Evolutionary conservation across 2,113 vertebrate species (phyloP).

Genomic region (Macquaria australasica): DNA sequence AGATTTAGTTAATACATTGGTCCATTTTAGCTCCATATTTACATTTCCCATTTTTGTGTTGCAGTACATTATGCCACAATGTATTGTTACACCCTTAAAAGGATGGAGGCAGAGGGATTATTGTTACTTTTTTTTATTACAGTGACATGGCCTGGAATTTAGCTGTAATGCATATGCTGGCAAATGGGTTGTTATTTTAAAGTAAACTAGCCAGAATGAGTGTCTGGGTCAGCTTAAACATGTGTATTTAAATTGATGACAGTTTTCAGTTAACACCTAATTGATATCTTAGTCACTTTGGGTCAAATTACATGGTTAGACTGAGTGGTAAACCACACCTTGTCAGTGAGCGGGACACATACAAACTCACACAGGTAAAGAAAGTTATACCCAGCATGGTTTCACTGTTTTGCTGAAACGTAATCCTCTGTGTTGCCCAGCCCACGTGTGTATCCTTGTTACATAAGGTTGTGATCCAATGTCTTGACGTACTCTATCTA

Average conservation of each 20-base stretch:
- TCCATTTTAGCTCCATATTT: background rate
- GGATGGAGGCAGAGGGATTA: background rate
- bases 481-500: background rate
- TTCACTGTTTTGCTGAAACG: conserved; percentile 19
- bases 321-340: background rate
- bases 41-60: background rate
- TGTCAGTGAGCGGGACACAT: background rate
- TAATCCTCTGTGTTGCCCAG: conserved; percentile 10
- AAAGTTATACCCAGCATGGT: conserved; percentile 10
- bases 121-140: background rate
- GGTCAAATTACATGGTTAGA: background rate
- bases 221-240: background rate
- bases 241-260: background rate
- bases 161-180: background rate
- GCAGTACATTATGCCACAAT: background rate
- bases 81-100: background rate
- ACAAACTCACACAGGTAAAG: background rate
- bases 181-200: background rate
- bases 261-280: background rate
- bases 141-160: background rate
- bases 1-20: background rate
- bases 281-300: background rate
- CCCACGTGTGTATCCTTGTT: conserved; percentile 11
- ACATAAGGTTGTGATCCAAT: background rate
- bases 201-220: background rate